phyloP scores from a whole-genome alignment of 2,797 vertebrate genomes.

The Phataginus tricuspis region DNA sequence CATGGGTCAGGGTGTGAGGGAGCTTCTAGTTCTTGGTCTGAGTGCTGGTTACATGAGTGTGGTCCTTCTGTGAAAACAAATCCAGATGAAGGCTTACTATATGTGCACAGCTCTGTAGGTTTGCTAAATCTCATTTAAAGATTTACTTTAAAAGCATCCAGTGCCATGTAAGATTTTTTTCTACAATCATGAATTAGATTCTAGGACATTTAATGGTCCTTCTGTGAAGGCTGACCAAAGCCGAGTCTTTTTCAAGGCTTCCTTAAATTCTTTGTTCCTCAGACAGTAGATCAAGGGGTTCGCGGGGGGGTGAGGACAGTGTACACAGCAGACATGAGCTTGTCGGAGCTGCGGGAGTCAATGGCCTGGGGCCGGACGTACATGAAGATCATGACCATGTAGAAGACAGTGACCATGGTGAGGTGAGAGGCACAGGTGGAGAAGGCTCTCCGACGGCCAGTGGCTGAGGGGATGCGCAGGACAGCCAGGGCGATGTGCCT shows the following conservation, averaged over 20 bases:
- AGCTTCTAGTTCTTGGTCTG: too few species aligned
- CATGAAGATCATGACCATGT: constrained; percentile 70
- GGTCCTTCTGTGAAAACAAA: background rate
- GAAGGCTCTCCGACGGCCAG: constrained; percentile 60
- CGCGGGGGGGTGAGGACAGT: constrained; percentile 58
- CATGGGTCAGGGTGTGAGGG: fast-evolving
- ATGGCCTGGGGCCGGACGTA: constrained; percentile 63
- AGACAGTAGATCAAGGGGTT: constrained; percentile 81
- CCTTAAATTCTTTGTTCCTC: constrained; percentile 79
- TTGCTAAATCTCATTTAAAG: background rate
- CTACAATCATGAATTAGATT: background rate
- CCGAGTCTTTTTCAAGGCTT: background rate
- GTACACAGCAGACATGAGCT: constrained; percentile 73
- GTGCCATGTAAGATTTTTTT: background rate
- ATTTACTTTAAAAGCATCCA: background rate
- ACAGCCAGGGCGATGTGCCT: constrained; percentile 40
- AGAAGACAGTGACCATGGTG: constrained; percentile 67
- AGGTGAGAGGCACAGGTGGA: constrained; percentile 78
- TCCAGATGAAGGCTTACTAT: background rate
- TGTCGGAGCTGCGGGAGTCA: constrained; percentile 55
- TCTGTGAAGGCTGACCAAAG: background rate
- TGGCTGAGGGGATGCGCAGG: constrained; percentile 40
- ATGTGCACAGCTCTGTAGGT: too few species aligned
- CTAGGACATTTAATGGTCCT: background rate
- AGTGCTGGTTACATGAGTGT: background rate